A percentile compares a stretch with the other conserved stretches of the same genome.
These are phyloP conservation scores for Hiodon alosoides DNA, from an alignment of 2,113 vertebrate species.

Conservation along the genomic window DNA sequence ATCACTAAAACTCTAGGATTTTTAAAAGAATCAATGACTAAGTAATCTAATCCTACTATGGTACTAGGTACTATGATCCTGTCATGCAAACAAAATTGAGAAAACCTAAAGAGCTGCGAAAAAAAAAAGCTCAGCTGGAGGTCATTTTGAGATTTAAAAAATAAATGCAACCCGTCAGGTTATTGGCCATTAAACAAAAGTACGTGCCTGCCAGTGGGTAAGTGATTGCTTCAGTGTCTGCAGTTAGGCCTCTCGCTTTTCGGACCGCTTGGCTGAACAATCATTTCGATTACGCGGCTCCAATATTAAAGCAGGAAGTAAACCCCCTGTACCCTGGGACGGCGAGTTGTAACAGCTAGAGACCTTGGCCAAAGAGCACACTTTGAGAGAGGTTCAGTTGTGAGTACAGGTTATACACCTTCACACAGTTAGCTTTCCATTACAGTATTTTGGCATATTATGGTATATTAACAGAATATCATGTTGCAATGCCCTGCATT, in stretches of 20 bases:
- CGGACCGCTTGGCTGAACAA: conserved; percentile 60
- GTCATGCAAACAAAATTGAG: neutral
- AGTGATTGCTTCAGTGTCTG: conserved; percentile 48
- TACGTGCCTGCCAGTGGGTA: conserved; percentile 47
- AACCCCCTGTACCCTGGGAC: neutral
- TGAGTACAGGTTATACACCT: conserved; percentile 12
- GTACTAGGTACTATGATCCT: neutral
- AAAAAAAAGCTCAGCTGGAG: no score
- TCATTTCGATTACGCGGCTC: conserved; percentile 48
- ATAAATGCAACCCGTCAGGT: conserved; percentile 44
- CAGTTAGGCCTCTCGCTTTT: conserved; percentile 50
- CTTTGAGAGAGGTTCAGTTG: neutral
- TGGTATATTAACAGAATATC: no score
- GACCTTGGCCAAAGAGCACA: neutral
- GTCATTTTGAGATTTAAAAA: neutral
- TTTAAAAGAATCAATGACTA: no score
- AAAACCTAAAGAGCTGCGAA: neutral
- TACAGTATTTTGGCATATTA: neutral
- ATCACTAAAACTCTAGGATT: no score
- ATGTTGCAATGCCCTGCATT: no score
- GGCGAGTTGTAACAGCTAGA: neutral
- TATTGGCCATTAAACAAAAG: conserved; percentile 41
- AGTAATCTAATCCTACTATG: no score
- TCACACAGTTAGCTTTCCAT: neutral
- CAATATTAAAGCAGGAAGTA: conserved; percentile 26